Base-by-base conservation (phyloP, 2,888 invertebrate genomes). In the Thereva nobilitata region DNA sequence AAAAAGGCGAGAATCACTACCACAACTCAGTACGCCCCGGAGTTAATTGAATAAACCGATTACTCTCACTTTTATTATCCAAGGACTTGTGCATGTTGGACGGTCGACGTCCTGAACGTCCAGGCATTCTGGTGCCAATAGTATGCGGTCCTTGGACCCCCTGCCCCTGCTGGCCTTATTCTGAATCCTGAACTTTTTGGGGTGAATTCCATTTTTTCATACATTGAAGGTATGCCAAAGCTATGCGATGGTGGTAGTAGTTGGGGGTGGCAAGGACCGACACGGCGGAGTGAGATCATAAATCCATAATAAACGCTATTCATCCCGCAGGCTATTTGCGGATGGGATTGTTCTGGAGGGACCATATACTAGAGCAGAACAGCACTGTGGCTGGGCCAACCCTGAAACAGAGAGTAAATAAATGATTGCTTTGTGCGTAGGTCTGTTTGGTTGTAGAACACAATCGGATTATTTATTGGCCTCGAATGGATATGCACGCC, bases 1-100 rank as follows among this genome's bases (percentile, higher is more conserved):
- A 66, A n/a, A 66, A 63, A 66, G 61, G 52, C 66, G 57, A 66
- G 63, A 64, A 67, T 55, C 37, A 56, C 52, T 37, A 52, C 57
- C 35, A 34, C 38, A 57, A 42, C 52, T 38, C 8, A 37, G 40
- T n/a, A 10, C 23, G 64, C 71, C 70, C 67, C 68, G 68, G 70
- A 68, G 70, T 72, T 72, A 72, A 72, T 72, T 72, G 72, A 72
- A 72, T 72, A 70, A 71, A 72, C 65, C 69, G 72, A 69, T 71
- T 69, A 70, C 57, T 69, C 66, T 64, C 61, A 68, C 63, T 66
- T 59, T 68, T 70, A 70, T 67, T 68, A 68, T 64, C 53, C 56
- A 40, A 10, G 56, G 47, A 12, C 23, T 37, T 38, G 9, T 4
- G 44, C 44, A 7, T 44, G 23, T 23, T 23, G 23, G 23, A 23